Evolutionary conservation across 2,888 invertebrate species (phyloP).

Genomic region (Osedax fenrisi): DNA sequence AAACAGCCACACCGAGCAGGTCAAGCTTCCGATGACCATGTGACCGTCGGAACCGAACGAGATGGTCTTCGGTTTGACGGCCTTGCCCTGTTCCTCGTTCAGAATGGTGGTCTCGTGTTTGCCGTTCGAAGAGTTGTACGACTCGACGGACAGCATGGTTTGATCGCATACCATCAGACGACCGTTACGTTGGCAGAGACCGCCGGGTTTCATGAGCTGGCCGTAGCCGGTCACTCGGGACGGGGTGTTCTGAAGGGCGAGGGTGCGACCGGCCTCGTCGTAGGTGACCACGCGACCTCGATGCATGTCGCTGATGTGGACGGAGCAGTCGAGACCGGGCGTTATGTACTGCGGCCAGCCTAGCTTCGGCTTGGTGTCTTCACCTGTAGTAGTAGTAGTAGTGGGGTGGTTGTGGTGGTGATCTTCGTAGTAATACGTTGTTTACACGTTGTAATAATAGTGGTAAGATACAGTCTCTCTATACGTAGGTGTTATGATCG

Average conservation of each 20-base stretch:
- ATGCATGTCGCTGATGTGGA: background rate
- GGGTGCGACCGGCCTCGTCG: background rate
- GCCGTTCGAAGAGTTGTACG: background rate
- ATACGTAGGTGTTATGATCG: too few relatives aligned
- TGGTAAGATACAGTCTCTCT: too few relatives aligned
- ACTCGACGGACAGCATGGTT: background rate
- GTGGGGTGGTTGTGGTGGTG: too few relatives aligned
- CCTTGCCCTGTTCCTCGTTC: background rate
- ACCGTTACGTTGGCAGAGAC: background rate
- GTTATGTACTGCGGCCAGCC: background rate
- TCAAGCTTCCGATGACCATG: background rate
- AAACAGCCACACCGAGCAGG: background rate
- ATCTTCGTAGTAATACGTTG: too few relatives aligned
- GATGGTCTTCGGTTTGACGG: background rate
- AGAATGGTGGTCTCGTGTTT: background rate
- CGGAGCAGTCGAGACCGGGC: background rate
- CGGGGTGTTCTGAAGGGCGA: background rate
- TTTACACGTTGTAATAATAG: too few relatives aligned
- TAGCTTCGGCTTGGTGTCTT: background rate
- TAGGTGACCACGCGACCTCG: background rate
- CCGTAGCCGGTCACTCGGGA: background rate
- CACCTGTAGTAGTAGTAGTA: background rate
- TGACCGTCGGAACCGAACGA: background rate
- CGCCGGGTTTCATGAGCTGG: background rate
- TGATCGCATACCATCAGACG: background rate